phyloP scores from a whole-genome alignment of 1,140 invertebrate species.

The Paraescarpia echinospica region DNA sequence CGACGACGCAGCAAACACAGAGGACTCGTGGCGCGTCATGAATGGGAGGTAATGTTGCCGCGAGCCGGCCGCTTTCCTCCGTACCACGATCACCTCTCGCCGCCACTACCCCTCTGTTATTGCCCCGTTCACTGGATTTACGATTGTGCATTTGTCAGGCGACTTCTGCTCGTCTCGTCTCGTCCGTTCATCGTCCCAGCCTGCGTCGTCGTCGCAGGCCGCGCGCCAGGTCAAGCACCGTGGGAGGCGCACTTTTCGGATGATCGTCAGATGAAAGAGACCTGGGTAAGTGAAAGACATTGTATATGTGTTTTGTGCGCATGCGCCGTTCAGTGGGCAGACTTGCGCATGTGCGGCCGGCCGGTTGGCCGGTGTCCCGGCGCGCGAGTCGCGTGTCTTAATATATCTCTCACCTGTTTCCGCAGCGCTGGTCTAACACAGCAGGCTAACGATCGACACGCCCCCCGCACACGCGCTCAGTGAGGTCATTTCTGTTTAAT shows the following conservation, averaged over 20 bases:
- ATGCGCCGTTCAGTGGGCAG: not conserved
- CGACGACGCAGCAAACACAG: not conserved
- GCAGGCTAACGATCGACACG: not conserved
- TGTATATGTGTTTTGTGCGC: not conserved
- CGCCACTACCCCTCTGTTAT: not conserved
- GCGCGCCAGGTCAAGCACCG: not conserved
- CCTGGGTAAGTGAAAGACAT: not conserved
- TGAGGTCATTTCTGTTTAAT: not conserved
- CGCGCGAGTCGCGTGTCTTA: not conserved
- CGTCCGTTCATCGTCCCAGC: not conserved
- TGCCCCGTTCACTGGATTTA: not conserved
- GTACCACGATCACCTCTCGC: not conserved
- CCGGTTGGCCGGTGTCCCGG: no score
- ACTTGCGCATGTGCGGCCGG: not conserved
- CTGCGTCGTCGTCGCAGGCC: no score
- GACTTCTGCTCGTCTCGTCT: not conserved
- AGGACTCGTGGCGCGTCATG: not conserved
- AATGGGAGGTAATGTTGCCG: conserved; percentile 3
- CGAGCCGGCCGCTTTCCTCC: not conserved
- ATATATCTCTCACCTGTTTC: not conserved
- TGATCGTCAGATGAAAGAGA: not conserved
- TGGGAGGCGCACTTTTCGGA: not conserved
- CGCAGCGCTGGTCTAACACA: not conserved
- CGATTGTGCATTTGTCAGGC: not conserved
- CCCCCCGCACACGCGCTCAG: not conserved